phyloP scores from a whole-genome alignment of 2,113 vertebrate species.

The Danio rerio region GRCz12tu NC_133191.1:32846501-32847000 shows the following conservation, averaged over 20 bases:
- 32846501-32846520: neutral
- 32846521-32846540: neutral
- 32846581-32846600: neutral
- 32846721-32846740: neutral
- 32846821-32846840: neutral
- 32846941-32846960: constrained; percentile 14
- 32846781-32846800: constrained; percentile 13
- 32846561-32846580: neutral
- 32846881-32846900: neutral
- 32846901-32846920: neutral
- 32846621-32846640: neutral
- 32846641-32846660: neutral
- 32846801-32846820: neutral
- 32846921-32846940: neutral
- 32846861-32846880: constrained; percentile 1
- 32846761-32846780: neutral
- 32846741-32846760: neutral
- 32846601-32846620: neutral
- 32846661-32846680: constrained; percentile 1
- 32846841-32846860: neutral
- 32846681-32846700: neutral
- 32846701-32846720: neutral
- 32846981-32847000: constrained; percentile 14
- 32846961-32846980: neutral
- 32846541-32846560: neutral